These are phyloP conservation scores for Charina bottae DNA, from an alignment of 2,113 vertebrate genomes.

Conservation along the genomic window DNA sequence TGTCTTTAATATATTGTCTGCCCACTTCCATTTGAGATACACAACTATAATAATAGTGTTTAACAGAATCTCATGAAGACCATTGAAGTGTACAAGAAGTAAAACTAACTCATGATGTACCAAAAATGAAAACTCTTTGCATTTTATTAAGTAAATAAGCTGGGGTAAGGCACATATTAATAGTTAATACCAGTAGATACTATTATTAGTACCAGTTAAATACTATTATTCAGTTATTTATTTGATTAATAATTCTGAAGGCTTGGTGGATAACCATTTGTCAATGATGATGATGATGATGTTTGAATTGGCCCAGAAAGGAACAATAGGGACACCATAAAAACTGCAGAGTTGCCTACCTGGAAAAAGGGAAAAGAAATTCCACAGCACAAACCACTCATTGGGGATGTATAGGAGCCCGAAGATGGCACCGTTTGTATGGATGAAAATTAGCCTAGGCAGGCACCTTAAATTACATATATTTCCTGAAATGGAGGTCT, in stretches of 20 bases:
- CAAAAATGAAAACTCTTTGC: not conserved
- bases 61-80: not conserved
- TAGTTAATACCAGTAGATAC: not conserved
- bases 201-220: not conserved
- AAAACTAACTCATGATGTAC: not conserved
- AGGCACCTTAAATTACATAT: not conserved
- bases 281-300: not conserved
- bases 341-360: not conserved
- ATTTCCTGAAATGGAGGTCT: not conserved
- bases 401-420: not conserved
- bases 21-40: not conserved
- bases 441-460: not conserved
- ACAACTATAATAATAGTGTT: not conserved
- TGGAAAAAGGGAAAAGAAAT: not conserved
- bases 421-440: not conserved
- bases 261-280: not conserved
- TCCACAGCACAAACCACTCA: not conserved
- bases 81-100: constrained; percentile 7
- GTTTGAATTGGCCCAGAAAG: not conserved
- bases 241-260: not conserved
- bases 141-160: not conserved
- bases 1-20: not conserved
- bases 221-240: not conserved
- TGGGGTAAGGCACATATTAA: not conserved
- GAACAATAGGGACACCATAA: not conserved